Evolutionary conservation across 2,888 invertebrate genomes (phyloP), one percentile per base, ranked within the genome.

Genomic region (Dryococelus australis): DNA sequence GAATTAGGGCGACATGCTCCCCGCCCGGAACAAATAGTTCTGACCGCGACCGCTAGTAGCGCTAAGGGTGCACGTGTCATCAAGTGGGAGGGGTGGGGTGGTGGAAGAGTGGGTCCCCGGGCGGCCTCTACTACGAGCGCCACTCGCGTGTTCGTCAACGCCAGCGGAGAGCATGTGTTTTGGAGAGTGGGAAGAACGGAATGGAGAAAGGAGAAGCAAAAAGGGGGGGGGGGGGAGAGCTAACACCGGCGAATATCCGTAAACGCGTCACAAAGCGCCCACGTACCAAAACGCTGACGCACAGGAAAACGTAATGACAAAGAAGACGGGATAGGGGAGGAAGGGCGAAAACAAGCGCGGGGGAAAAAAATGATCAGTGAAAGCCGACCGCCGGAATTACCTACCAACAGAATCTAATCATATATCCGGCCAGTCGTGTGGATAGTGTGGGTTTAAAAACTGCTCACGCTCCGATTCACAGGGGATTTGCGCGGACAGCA

Each of bases 371-470:
- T n/a, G n/a, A 16, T 65, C 24, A 9, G 20, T 8, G 65, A 65
- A 65, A 65, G 65, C 65, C 65, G 65, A 65, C 65, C 65, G 65
- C 65, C 13, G n/a, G 65, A 65, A 65, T 65, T 65, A 65, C 65
- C 65, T n/a, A 16, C 24, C 65, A 65, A 8, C 65, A 65, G 65
- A 65, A 65, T 65, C 65, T 65, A 65, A 65, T 65, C 65, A 65
- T 65, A 65, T 65, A 65, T 65, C n/a, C 65, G 65, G n/a, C 65
- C n/a, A 24, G 8, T 24, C 65, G 65, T 65, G 65, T 65, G 65
- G 24, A 65, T 65, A 24, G 65, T 8, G 65, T 10, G n/a, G 47
- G 47, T 35, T 16, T 13, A 16, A 47, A 47, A 47, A 47, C 47
- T 5, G 16, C 47, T 8, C 47, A 47, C 47, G 16, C 47, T 16